phyloP scores from a whole-genome alignment of 2,888 invertebrate genomes.

The Meganola albula region DNA sequence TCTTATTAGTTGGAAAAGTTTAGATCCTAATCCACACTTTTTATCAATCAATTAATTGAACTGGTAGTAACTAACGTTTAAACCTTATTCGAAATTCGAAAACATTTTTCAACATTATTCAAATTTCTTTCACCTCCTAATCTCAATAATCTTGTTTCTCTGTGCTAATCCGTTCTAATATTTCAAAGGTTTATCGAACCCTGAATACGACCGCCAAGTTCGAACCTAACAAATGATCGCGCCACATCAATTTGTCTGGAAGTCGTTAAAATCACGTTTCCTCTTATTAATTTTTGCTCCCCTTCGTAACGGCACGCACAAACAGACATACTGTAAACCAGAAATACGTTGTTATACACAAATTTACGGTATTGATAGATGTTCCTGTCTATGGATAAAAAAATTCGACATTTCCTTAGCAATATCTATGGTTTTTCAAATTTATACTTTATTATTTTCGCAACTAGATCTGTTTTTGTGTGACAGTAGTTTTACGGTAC shows the following conservation, averaged over 20 bases:
- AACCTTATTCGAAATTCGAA: conserved; percentile 6
- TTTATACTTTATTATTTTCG: too few species aligned
- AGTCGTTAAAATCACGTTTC: conserved; percentile 68
- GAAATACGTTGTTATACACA: conserved; percentile 49
- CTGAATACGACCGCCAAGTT: conserved; percentile 43
- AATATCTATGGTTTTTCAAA: too few species aligned
- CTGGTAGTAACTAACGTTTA: too few species aligned
- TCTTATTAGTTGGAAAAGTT: too few species aligned
- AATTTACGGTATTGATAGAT: conserved; percentile 54
- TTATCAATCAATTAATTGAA: too few species aligned
- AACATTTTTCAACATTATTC: background rate
- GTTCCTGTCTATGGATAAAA: conserved; percentile 32
- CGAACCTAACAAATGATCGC: conserved; percentile 64
- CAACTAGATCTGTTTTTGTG: too few species aligned
- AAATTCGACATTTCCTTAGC: conserved; percentile 18
- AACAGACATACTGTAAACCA: conserved; percentile 46
- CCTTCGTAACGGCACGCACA: conserved; percentile 40
- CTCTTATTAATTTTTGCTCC: conserved; percentile 68
- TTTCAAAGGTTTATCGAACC: background rate
- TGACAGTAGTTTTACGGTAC: too few species aligned
- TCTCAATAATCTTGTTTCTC: background rate
- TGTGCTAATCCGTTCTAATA: background rate
- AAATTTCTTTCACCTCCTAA: too few species aligned
- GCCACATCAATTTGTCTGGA: conserved; percentile 63
- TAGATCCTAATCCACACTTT: too few species aligned